Evolutionary conservation across 2,797 vertebrate genomes (phyloP).

Genomic region (Tapirus indicus): DNA sequence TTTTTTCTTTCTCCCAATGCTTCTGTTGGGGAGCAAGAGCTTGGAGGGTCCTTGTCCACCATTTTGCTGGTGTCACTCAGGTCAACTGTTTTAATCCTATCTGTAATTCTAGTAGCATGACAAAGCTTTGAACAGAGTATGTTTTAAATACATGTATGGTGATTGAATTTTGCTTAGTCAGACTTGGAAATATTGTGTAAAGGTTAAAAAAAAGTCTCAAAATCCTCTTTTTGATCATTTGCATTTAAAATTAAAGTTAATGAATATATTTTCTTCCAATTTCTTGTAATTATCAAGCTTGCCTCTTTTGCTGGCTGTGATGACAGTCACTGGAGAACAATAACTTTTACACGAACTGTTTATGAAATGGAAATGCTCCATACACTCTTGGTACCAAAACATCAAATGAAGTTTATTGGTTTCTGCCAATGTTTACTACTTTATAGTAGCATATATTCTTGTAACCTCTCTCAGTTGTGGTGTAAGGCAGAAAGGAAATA

Average conservation of each 20-base stretch:
- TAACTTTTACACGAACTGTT: not conserved
- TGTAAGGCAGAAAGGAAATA: not conserved
- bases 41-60: not conserved
- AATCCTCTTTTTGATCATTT: not conserved
- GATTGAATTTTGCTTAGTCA: slow-evolving; percentile 3
- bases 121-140: not conserved
- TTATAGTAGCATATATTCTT: not conserved
- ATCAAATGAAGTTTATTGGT: not conserved
- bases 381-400: not conserved
- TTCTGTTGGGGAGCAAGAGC: not conserved
- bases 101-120: not conserved
- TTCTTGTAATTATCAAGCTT: not conserved
- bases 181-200: not conserved
- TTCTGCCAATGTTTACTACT: not conserved
- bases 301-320: not conserved
- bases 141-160: not conserved
- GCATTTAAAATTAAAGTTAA: not conserved
- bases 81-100: not conserved
- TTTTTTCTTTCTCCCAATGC: not conserved
- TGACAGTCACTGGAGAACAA: not conserved
- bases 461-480: not conserved
- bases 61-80: not conserved
- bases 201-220: not conserved
- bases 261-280: not conserved
- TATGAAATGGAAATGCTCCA: not conserved